These are phyloP conservation scores for Cephus cinctus DNA, from an alignment of 1,140 invertebrate genomes.

Conservation along the genomic window DNA sequence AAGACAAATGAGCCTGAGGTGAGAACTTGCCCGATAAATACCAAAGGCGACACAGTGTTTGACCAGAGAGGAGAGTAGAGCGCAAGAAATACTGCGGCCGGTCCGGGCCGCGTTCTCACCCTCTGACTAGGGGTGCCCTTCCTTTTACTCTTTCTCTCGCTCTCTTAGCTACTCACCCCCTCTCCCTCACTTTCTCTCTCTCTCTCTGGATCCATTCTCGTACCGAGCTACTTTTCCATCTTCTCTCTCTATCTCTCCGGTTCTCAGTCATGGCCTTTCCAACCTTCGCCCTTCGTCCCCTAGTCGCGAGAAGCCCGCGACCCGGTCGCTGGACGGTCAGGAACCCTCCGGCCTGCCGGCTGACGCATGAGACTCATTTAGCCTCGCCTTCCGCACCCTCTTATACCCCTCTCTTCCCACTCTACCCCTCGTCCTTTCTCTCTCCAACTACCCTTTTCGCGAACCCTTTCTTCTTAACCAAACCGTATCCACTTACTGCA, in stretches of 20 bases:
- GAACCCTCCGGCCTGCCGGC: slow-evolving; percentile 12
- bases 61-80: slow-evolving; percentile 47
- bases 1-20: slow-evolving; percentile 59
- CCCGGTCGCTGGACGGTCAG: no score
- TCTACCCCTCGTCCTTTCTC: slow-evolving; percentile 16
- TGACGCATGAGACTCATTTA: slow-evolving; percentile 35
- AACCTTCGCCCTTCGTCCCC: slow-evolving; percentile 15
- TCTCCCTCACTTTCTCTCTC: slow-evolving; percentile 18
- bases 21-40: slow-evolving; percentile 59
- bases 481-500: slow-evolving; percentile 40
- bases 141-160: no score
- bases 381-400: slow-evolving; percentile 18
- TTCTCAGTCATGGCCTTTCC: slow-evolving; percentile 16
- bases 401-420: slow-evolving; percentile 13
- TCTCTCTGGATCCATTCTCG: no score
- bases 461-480: slow-evolving; percentile 43
- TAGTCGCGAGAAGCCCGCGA: no score
- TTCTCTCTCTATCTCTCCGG: slow-evolving; percentile 12
- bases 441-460: slow-evolving; percentile 20
- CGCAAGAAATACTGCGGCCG: slow-evolving; percentile 49
- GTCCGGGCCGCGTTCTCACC: no score
- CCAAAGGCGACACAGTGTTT: slow-evolving; percentile 57
- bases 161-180: slow-evolving; percentile 28
- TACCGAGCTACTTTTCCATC: no score
- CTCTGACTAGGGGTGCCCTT: no score